Evolutionary conservation across 2,113 vertebrate genomes (phyloP).

Genomic region (Semnopithecus entellus): DNA sequence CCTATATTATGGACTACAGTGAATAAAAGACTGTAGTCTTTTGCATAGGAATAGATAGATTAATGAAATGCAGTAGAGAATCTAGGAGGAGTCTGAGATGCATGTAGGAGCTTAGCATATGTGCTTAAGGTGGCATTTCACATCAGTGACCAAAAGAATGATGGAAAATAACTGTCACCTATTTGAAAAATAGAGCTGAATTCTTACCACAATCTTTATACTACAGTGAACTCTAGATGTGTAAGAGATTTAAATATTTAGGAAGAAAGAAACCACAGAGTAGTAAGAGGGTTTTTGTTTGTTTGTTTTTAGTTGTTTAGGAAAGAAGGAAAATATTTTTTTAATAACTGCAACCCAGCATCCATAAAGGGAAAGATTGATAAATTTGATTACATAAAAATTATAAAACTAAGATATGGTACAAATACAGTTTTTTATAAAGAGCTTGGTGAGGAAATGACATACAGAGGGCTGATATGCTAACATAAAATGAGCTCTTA

Average conservation of each 20-base stretch:
- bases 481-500: not conserved
- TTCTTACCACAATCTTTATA: not conserved
- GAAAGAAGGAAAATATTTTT: not conserved
- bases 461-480: not conserved
- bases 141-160: not conserved
- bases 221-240: not conserved
- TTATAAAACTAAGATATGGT: not conserved
- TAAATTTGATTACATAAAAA: conserved; percentile 5
- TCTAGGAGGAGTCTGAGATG: not conserved
- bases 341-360: not conserved
- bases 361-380: not conserved
- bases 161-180: not conserved
- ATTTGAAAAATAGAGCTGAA: not conserved
- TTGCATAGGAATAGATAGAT: not conserved
- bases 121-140: not conserved
- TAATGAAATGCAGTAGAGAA: not conserved
- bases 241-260: conserved; percentile 2
- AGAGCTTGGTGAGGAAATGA: not conserved
- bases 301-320: not conserved
- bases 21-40: not conserved
- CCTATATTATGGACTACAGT: not conserved
- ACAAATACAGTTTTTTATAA: not conserved
- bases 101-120: not conserved
- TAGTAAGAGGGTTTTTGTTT: not conserved
- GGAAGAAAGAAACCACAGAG: not conserved